Base-by-base conservation (phyloP, 2,113 vertebrate genomes). In the Charadrius vociferus region DNA sequence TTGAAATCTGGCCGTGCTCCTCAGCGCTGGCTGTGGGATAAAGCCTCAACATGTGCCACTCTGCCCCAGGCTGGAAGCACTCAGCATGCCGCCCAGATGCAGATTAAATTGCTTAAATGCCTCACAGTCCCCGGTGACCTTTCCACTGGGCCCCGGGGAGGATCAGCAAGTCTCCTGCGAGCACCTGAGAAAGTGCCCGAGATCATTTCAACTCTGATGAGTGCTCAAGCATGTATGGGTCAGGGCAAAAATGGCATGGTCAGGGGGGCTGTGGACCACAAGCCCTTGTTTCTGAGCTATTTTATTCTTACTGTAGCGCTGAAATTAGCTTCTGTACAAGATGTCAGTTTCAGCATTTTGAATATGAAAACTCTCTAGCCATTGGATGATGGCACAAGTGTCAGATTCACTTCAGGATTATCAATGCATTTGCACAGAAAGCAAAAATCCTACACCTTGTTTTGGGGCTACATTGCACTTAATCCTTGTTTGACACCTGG, bases 101-200 rank as follows among this genome's bases (percentile, higher is more conserved):
- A 65, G 16, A 37, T 36, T 56, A 32, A 88, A 85, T 85, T 26
- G 34, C 50, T 88, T 29, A 66, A 26, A 78, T 73, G 55, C 79
- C 68, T 65, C 70, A 53, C 5, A 17, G 89, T 65, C 29, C 53
- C 16, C 2, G 1, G 2, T 5, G 14, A 83, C 88, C 88, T 63
- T 68, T 68, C 47, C 50, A 19, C 10, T 21, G 2, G 0, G 0
- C 59, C 29, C 30, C 0, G 0, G 49, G 72, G 59, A 86, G n/a
- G 58, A 43, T 29, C 47, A 59, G 53, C 67, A 74, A 23, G 66
- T 47, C 11, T 88, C 62, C 88, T 63, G 49, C 9, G 18, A 90
- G 45, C 79, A 58, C 56, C 75, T 71, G 80, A 52, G 61, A 58
- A 75, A 66, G 52, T 34, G 62, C 41, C 63, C 14, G 65, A 59